phyloP scores from a whole-genome alignment of 2,113 vertebrate species.

The Alouatta palliata region DNA sequence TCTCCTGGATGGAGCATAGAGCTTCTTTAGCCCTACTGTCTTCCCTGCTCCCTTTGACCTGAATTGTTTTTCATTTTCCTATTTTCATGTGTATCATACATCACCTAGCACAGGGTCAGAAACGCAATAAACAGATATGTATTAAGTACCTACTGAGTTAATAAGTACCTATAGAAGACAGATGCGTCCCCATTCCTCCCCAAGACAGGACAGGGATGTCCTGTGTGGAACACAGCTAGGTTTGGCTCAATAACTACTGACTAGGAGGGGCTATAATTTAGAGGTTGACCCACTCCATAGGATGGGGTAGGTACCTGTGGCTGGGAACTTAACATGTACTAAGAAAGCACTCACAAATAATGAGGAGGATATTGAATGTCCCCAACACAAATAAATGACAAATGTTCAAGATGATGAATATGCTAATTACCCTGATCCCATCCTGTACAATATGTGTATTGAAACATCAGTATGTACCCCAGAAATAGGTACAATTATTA shows the following conservation, averaged over 20 bases:
- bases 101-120: not conserved
- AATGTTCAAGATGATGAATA: not conserved
- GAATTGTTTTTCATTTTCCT: not conserved
- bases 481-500: not conserved
- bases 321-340: not conserved
- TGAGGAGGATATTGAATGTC: not conserved
- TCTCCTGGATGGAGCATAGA: not conserved
- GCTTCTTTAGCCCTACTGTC: not conserved
- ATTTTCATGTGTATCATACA: not conserved
- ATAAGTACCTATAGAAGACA: not conserved
- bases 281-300: not conserved
- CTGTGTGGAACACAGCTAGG: not conserved
- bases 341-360: not conserved
- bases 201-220: not conserved
- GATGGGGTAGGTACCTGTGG: not conserved
- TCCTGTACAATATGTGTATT: not conserved
- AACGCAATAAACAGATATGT: not conserved
- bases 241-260: not conserved
- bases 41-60: not conserved
- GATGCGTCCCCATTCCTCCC: not conserved
- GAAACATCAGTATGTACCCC: not conserved
- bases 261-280: not conserved
- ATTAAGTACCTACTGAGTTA: not conserved
- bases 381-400: not conserved
- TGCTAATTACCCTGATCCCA: not conserved